Base-by-base conservation (phyloP, 2,888 invertebrate species). In the Chorisops tibialis region DNA sequence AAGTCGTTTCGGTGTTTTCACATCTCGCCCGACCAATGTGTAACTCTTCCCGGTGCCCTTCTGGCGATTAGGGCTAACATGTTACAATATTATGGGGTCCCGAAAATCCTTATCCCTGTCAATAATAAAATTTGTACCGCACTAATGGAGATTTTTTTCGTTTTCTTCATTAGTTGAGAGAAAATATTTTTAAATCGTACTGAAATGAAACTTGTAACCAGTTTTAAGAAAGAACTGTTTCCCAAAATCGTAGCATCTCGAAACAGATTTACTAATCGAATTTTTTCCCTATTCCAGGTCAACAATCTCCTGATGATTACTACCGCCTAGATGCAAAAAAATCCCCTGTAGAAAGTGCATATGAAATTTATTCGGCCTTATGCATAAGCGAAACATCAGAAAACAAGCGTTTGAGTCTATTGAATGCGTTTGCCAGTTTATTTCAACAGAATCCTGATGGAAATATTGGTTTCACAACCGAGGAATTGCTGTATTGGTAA, bases 381-480 rank as follows among this genome's bases (percentile, higher is more conserved):
- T 85, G 85, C 73, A 67, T 72, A 63, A 73, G 72, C 62, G 74
- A 74, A 64, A 82, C 87, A 64, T 85, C 87, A 64, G 92, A 91
- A 77, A 86, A 85, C 66, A 88, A 87, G 74, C 88, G 90, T 75
- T 81, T 95, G 69, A 90, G 89, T 68, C 91, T 93, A 77, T 83
- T 96, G 71, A 96, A 95, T 82, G 89, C 87, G 65, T 87, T 95
- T 79, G 91, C 93, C 61, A 91, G 91, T 73, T 82, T 95, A 67
- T 74, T 77, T 59, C 69, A 75, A 65, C 70, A 71, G 50, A 63
- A 63, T 16, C 52, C 61, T 67, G 69, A 60, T 52, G 70, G 63
- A 67, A 69, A 71, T 66, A 81, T 90, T 70, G 89, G 89, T 50
- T 89, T 89, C 74, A 84, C 85, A 68, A 81, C 85, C 65, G 89